A percentile compares a stretch with the other conserved stretches of the same genome.
Evolutionary conservation across 2,888 invertebrate species (phyloP).

Genomic region (Morpho achilles): DNA sequence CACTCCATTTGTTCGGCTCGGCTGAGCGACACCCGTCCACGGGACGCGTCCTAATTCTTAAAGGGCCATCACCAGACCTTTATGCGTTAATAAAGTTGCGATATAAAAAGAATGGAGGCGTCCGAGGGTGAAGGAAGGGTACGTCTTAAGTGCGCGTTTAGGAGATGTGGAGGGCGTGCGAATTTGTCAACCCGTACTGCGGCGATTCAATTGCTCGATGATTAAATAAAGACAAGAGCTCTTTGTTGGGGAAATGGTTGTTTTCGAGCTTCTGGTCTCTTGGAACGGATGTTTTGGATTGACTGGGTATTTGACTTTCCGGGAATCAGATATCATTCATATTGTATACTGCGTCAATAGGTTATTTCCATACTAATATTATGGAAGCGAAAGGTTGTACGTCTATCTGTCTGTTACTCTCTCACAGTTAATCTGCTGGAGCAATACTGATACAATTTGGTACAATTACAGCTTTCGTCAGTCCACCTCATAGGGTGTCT

Average conservation of each 20-base stretch:
- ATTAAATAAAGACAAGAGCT: constrained; percentile 72
- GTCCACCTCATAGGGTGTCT: no score
- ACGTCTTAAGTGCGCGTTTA: constrained; percentile 76
- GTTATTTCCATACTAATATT: no score
- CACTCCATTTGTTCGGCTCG: constrained; percentile 74
- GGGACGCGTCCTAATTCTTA: constrained; percentile 77
- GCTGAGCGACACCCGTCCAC: constrained; percentile 53
- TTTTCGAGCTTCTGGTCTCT: constrained; percentile 40
- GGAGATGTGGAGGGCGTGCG: constrained; percentile 75
- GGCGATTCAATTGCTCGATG: constrained; percentile 68
- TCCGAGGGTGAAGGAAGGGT: constrained; percentile 77
- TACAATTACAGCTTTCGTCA: no score
- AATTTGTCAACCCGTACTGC: constrained; percentile 71
- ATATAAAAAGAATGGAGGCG: constrained; percentile 77
- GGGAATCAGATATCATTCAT: no score
- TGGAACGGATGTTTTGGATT: constrained; percentile 22
- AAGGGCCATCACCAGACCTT: constrained; percentile 77
- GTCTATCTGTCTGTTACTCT: no score
- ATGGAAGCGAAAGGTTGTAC: no score
- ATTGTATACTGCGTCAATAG: no score
- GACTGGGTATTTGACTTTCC: neutral
- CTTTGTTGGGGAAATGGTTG: constrained; percentile 39
- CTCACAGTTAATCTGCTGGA: no score
- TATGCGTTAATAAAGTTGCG: constrained; percentile 79
- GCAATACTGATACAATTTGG: no score